Base-by-base conservation (phyloP, 2,797 vertebrate genomes). In the Lophius americanus region DNA sequence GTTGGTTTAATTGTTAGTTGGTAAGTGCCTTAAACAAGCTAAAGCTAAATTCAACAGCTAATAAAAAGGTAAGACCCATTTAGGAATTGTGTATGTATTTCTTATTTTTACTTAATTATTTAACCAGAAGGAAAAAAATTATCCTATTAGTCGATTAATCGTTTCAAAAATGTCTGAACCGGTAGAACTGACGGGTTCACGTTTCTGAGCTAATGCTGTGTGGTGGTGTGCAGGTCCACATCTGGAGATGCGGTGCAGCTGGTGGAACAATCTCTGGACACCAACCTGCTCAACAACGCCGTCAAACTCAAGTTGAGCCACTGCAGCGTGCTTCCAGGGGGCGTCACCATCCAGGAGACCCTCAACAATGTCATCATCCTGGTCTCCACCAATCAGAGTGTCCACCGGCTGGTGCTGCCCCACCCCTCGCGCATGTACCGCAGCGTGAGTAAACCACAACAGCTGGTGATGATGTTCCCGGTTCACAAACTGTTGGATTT, bases 361-460 rank as follows among this genome's bases (percentile, higher is more conserved):
- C 93, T 95, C 75, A 95, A 91, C 88, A 95, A 95, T 50, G 82
- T 99, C 49, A 65, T 96, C 51, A 60, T 98, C 70, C 92, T 99
- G 62, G 84, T 98, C 49, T 51, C 92, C 75, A 98, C 96, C 61
- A 95, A 90, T 84, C 96, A 95, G 76, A 96, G 94, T 0, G 93
- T 97, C 47, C 97, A 99, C 77, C 92, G 96, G 3, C 75, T 99
- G 83, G 85, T 95, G 75, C 90, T 98, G 72, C 95, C 96, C 0
- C 97, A 99, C 62, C 97, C 97, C 1, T 86, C 94, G 1, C 91
- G 94, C 76, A 93, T 96, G 94, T 98, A 96, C 81, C 94, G 94
- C 82, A 96, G 95, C 6, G 97, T 98, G 90, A 96, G 97, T 71
- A 41, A 8, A 8, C 5, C 3, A 5, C 4, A 3, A 41, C 5